Percentiles rank a stretch among this genome's conserved stretches.
Conservation (phyloP, 2,113 vertebrate genomes). For the Regulus satrapa region DNA sequence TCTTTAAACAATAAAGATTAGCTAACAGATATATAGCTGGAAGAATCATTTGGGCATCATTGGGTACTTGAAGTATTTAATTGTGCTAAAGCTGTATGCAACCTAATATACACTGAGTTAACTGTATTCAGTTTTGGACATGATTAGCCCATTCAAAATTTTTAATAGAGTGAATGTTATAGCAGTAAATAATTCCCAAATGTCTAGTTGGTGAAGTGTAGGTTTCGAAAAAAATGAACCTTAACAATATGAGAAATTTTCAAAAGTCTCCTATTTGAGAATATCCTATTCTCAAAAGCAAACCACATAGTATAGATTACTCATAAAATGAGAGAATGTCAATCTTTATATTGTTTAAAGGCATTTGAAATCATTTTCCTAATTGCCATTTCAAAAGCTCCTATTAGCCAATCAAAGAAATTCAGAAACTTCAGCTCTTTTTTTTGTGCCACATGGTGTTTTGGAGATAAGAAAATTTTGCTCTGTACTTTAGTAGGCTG, state of each 20-base stretch:
- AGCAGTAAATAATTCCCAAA: background rate
- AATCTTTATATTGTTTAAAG: background rate
- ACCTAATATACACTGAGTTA: background rate
- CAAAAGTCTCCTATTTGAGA: background rate
- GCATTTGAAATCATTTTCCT: background rate
- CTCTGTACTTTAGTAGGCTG: background rate
- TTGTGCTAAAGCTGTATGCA: background rate
- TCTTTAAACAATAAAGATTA: background rate
- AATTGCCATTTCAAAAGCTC: background rate
- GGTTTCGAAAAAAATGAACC: fast-evolving
- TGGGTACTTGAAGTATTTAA: background rate
- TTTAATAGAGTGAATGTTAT: background rate
- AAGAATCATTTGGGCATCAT: background rate
- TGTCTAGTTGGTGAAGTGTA: background rate
- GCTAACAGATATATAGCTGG: background rate
- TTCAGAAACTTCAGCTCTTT: background rate
- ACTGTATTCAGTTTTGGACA: background rate
- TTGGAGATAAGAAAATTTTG: background rate
- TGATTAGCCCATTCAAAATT: background rate
- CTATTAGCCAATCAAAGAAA: background rate
- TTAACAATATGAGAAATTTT: background rate
- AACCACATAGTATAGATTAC: background rate
- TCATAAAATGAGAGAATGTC: background rate
- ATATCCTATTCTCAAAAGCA: background rate
- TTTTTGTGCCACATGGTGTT: background rate